Evolutionary conservation across 2,888 invertebrate genomes (phyloP).

Genomic region (Oxystoma pomonae): DNA sequence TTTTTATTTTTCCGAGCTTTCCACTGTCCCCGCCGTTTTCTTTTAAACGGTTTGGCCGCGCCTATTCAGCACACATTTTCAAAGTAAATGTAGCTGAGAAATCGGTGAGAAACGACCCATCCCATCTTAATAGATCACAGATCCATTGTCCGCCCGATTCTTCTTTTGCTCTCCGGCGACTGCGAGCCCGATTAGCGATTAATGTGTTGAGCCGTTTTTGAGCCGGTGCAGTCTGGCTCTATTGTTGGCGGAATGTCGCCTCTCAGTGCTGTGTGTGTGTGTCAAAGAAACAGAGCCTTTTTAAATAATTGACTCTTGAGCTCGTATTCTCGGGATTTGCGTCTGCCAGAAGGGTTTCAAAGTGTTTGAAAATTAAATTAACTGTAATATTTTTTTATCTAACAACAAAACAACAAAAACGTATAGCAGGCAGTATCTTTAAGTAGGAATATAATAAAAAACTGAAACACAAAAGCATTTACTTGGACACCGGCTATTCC

Average conservation of each 20-base stretch:
- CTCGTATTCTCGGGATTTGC: not conserved
- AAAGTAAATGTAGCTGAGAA: conserved; percentile 50
- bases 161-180: conserved; percentile 37
- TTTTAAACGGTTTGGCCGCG: conserved; percentile 11
- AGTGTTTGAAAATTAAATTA: too few relatives aligned
- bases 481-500: too few relatives aligned
- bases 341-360: too few relatives aligned
- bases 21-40: not conserved
- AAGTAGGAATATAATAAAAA: too few relatives aligned
- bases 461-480: too few relatives aligned
- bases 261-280: too few relatives aligned
- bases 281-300: not conserved
- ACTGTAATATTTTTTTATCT: too few relatives aligned
- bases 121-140: conserved; percentile 48
- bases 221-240: not conserved
- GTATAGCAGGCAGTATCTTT: too few relatives aligned
- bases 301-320: not conserved
- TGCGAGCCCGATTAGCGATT: conserved; percentile 43
- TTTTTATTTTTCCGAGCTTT: not conserved
- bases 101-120: conserved; percentile 50
- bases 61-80: conserved; percentile 46
- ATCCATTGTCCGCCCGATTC: conserved; percentile 40
- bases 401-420: too few relatives aligned
- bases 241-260: not conserved
- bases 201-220: conserved; percentile 35